Base-by-base conservation (phyloP, 2,113 vertebrate genomes). In the Crotalus horridus region DNA sequence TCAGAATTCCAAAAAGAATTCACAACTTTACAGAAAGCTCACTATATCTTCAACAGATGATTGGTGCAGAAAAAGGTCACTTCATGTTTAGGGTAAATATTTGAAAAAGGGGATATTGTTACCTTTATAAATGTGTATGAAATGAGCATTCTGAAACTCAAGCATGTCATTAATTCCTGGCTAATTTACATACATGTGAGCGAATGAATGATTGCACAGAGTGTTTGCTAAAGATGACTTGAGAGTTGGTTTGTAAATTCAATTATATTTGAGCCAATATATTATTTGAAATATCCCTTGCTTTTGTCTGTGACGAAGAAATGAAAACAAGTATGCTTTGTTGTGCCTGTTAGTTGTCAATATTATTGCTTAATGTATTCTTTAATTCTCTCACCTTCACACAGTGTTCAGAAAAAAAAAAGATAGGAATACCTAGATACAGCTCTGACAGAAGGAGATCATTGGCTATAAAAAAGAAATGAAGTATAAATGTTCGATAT, bases 281-380 rank as follows among this genome's bases (percentile, higher is more conserved):
- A 43, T 55, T 24, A 43, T 55, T 90, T 0, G 2, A 87, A 55
- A 1, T 39, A 11, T 24, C 0, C 0, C 69, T 26, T 43, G 54
- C 10, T 0, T 93, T 87, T 17, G 56, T 55, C 21, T 0, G 93
- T 0, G 81, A 23, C 46, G 43, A 93, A 74, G 1, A 91, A 43
- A 90, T 0, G 0, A 1, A 88, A 15, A 2, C 51, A 51, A 2
- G 13, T 1, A 33, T 58, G 56, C 0, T 24, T 10, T 93, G 0
- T 4, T 86, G 48, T 51, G 90, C 6, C 4, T 69, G 10, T 43
- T 17, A 39, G 74, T 88, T 51, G 13, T 24, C 88, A 54, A 54
- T 1, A 6, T 74, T 53, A 5, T 4, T 74, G 7, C 39, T 74
- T 81, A 53, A 81, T 69, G 87, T 91, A 48, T 0, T 91, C 33